A percentile compares a stretch with the other conserved stretches of the same genome.
Conservation (phyloP, 1,140 invertebrate genomes). For the Plodia interpunctella region DNA sequence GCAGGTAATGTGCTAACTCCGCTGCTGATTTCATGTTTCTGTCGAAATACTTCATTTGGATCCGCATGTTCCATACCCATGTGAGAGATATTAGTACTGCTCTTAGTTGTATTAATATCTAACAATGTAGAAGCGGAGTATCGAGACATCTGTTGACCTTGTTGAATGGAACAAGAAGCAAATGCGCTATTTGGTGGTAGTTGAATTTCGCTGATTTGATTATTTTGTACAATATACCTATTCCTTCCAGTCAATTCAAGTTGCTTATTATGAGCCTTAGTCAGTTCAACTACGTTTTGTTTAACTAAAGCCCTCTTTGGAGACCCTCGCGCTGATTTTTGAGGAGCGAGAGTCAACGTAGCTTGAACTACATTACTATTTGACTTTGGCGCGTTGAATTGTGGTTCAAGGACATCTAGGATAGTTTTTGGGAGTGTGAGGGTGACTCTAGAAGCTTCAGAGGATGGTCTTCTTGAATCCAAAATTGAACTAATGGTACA, state of each 20-base stretch:
- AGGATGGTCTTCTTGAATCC: slow-evolving; percentile 74
- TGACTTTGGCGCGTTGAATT: slow-evolving; percentile 57
- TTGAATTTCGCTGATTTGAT: slow-evolving; percentile 76
- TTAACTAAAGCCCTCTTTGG: slow-evolving; percentile 69
- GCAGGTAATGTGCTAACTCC: slow-evolving; percentile 79
- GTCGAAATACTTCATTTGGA: slow-evolving; percentile 42
- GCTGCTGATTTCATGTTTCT: slow-evolving; percentile 63
- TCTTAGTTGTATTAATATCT: slow-evolving; percentile 65
- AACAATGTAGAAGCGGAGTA: slow-evolving; percentile 79
- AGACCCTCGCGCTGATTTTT: slow-evolving; percentile 65
- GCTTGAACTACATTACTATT: slow-evolving; percentile 64
- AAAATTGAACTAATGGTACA: slow-evolving; percentile 70
- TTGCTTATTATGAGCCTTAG: slow-evolving; percentile 64
- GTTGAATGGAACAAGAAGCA: slow-evolving; percentile 64
- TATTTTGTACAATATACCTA: slow-evolving; percentile 75
- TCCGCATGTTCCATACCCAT: slow-evolving; percentile 47
- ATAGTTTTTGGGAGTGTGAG: slow-evolving; percentile 68
- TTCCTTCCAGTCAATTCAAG: slow-evolving; percentile 70
- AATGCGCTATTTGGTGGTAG: slow-evolving; percentile 65
- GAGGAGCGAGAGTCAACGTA: slow-evolving; percentile 68
- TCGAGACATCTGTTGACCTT: slow-evolving; percentile 74
- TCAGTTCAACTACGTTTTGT: slow-evolving; percentile 68
- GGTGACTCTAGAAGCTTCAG: slow-evolving; percentile 71
- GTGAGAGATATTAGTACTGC: slow-evolving; percentile 39
- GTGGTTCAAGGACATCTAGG: slow-evolving; percentile 67